These are phyloP conservation scores for Notoglanidium macrostoma DNA, from an alignment of 2,797 vertebrate genomes.

Conservation along the genomic window DNA sequence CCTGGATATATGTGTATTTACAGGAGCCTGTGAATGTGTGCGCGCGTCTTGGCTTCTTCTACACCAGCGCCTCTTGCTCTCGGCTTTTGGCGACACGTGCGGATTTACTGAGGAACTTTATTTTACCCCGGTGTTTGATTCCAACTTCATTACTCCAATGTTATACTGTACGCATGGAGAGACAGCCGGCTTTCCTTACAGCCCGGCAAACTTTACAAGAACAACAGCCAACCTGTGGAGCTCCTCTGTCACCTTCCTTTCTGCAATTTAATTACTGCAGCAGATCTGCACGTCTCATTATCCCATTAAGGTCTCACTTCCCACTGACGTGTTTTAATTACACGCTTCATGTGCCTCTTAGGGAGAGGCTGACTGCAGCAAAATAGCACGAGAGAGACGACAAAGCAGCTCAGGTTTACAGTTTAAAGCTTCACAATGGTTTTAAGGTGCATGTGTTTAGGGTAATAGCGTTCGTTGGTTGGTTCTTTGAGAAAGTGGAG, in stretches of 20 bases:
- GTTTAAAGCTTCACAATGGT: not conserved
- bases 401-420: constrained; percentile 21
- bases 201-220: not conserved
- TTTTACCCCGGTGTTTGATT: constrained; percentile 23
- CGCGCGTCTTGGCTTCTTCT: not conserved
- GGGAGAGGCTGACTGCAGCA: constrained; percentile 27
- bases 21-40: too few relatives aligned
- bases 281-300: constrained; percentile 44
- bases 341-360: constrained; percentile 45
- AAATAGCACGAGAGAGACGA: constrained; percentile 33
- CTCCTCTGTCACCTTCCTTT: not conserved
- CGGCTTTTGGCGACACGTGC: not conserved
- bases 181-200: not conserved
- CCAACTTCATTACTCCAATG: constrained; percentile 18
- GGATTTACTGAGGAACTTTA: constrained; percentile 7
- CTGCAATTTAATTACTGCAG: constrained; percentile 48
- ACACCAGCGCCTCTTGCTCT: not conserved
- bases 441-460: not conserved
- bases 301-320: constrained; percentile 44
- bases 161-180: not conserved
- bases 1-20: not conserved
- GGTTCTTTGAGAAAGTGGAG: not conserved
- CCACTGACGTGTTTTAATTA: constrained; percentile 57
- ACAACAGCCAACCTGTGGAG: constrained; percentile 16
- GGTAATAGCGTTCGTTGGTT: not conserved